These are phyloP conservation scores for Steinernema feltiae DNA, from an alignment of 1,140 invertebrate species.

Conservation along the genomic window DNA sequence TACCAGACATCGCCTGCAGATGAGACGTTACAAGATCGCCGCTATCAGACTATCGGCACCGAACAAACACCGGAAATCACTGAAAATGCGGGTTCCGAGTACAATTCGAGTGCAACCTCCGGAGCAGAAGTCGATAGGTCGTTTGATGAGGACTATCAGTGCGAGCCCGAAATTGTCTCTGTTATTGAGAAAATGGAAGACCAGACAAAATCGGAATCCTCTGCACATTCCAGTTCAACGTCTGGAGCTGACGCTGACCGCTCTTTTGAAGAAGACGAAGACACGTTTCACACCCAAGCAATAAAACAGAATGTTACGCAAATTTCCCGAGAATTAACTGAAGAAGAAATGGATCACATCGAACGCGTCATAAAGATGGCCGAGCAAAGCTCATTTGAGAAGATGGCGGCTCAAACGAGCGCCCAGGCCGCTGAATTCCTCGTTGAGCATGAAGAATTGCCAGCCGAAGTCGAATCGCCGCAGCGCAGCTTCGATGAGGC, in stretches of 20 bases:
- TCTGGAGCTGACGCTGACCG: slow-evolving; percentile 16
- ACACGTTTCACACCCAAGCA: neutral
- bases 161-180: neutral
- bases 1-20: neutral
- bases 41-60: neutral
- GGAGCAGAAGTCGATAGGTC: neutral
- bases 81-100: neutral
- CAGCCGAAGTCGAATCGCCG: neutral
- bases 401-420: neutral
- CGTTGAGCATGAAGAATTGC: no score
- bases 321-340: neutral
- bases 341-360: slow-evolving; percentile 10
- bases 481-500: neutral
- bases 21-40: neutral
- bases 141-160: neutral
- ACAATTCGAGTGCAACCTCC: neutral
- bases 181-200: neutral
- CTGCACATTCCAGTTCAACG: slow-evolving; percentile 18
- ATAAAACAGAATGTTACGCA: neutral
- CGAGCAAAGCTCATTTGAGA: neutral
- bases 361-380: neutral
- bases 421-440: neutral
- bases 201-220: no score
- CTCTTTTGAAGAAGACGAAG: neutral
- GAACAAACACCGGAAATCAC: neutral